These are phyloP conservation scores for Elymnias hypermnestra DNA, from an alignment of 1,140 invertebrate genomes.

Conservation along the genomic window DNA sequence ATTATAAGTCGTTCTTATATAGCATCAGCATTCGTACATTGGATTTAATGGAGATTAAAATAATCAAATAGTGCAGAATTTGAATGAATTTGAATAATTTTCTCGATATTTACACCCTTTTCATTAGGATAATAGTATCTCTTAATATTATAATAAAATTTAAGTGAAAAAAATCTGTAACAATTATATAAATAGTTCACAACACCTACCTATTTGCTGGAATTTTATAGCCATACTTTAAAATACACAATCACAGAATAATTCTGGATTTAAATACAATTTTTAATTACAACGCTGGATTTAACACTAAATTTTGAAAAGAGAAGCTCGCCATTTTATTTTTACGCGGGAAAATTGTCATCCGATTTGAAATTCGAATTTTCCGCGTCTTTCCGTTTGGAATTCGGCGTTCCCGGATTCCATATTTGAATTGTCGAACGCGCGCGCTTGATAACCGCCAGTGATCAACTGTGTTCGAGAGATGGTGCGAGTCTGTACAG, in stretches of 20 bases:
- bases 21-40: no score
- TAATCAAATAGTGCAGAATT: no score
- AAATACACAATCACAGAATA: not conserved
- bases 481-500: slow-evolving; percentile 40
- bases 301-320: no score
- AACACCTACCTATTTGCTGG: not conserved
- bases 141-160: no score
- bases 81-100: no score
- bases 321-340: not conserved
- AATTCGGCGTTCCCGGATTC: slow-evolving; percentile 23
- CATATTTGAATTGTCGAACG: slow-evolving; percentile 38
- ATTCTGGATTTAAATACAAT: not conserved
- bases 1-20: no score
- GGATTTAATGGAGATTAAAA: no score
- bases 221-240: not conserved
- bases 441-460: slow-evolving; percentile 38
- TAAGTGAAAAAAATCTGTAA: no score
- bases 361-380: slow-evolving; percentile 17
- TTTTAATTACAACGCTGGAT: no score
- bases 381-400: slow-evolving; percentile 18
- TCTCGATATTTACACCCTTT: no score
- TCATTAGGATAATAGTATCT: no score
- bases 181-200: no score
- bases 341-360: not conserved
- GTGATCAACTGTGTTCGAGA: slow-evolving; percentile 39